A percentile compares a stretch with the other conserved stretches of the same genome.
These are phyloP conservation scores for Crotophaga sulcirostris DNA, from an alignment of 2,113 vertebrate species.

Conservation along the genomic window DNA sequence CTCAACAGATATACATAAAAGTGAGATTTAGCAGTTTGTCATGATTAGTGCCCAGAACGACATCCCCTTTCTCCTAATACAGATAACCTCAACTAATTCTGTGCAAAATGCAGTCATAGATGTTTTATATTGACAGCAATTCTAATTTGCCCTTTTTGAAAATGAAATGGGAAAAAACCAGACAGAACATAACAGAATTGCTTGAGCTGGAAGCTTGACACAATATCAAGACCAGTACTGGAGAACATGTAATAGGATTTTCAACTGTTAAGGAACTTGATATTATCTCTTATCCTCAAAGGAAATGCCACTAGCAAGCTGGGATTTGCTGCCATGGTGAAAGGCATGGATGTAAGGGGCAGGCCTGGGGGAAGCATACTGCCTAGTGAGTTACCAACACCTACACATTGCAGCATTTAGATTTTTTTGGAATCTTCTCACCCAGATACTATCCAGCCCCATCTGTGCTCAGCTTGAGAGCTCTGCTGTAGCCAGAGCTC, in stretches of 20 bases:
- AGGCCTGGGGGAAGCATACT: background rate
- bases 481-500: slow-evolving; percentile 48
- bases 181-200: background rate
- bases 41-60: background rate
- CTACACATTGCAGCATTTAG: slow-evolving; percentile 14
- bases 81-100: background rate
- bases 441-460: slow-evolving; percentile 32
- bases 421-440: slow-evolving; percentile 47
- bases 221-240: background rate
- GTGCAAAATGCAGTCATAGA: background rate
- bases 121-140: background rate
- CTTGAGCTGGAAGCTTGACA: background rate
- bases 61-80: background rate
- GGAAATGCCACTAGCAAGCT: background rate
- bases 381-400: slow-evolving; percentile 42
- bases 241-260: background rate
- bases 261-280: background rate
- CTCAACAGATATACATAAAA: background rate
- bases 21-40: background rate
- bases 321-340: background rate
- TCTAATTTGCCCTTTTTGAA: background rate
- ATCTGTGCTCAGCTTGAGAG: slow-evolving; percentile 60
- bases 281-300: slow-evolving; percentile 7
- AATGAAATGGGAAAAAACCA: background rate
- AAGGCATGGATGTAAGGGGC: background rate